phyloP scores from a whole-genome alignment of 2,113 vertebrate species.

The Pelecanoides urinatrix region DNA sequence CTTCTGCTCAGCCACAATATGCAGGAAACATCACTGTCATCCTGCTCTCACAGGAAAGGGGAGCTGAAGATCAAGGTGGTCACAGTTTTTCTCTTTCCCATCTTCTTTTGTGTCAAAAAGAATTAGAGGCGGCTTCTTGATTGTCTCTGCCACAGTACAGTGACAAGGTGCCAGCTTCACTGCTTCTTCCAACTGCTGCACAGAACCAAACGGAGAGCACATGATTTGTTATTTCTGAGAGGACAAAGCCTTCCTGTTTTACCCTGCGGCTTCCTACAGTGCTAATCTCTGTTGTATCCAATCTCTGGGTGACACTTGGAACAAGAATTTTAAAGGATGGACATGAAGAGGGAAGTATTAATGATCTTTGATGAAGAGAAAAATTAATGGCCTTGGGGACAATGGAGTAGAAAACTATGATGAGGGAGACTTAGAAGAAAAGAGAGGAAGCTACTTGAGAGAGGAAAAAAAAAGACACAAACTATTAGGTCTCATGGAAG shows the following conservation, averaged over 20 bases:
- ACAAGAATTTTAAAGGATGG: neutral
- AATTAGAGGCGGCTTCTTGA: neutral
- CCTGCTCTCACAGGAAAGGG: neutral
- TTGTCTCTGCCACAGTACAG: neutral
- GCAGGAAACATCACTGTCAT: neutral
- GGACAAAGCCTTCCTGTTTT: neutral
- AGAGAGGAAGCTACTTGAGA: neutral
- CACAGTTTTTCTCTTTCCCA: neutral
- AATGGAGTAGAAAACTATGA: neutral
- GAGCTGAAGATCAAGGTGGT: neutral
- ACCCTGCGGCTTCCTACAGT: neutral
- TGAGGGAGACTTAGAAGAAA: neutral
- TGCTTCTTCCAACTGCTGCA: constrained; percentile 16
- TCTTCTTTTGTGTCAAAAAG: neutral
- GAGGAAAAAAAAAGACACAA: neutral
- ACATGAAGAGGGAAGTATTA: neutral
- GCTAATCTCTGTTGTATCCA: neutral
- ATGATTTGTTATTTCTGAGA: neutral
- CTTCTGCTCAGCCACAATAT: neutral
- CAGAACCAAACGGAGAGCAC: neutral
- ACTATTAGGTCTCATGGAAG: neutral
- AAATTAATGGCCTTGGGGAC: neutral
- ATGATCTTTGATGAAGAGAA: neutral
- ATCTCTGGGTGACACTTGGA: neutral
- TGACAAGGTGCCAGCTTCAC: constrained; percentile 2